Base-by-base conservation (phyloP, 2,113 vertebrate genomes). In the Oreamnos americanus region DNA sequence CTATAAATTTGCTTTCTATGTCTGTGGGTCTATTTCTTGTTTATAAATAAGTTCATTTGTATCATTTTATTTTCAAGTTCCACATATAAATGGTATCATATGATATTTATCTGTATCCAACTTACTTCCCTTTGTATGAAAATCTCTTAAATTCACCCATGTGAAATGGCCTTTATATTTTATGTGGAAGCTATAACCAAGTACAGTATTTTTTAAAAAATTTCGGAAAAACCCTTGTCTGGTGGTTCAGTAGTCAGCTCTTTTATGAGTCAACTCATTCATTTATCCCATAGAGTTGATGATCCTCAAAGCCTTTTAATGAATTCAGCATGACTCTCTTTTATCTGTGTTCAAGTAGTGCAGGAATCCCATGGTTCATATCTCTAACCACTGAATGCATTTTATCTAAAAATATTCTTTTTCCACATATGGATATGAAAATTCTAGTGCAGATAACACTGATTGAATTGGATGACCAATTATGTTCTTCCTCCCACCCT, bases 141-240 rank as follows among this genome's bases (percentile, higher is more conserved):
- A 53, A 82, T 82, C 79, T 82, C 47, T 21, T 23, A 53, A 21
- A 11, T 36, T 51, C 33, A 53, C 23, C 19, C 30, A 25, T 53
- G 49, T 82, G 33, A 53, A 53, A 82, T 81, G 49, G 49, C 49
- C 49, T 53, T 95, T 55, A 51, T 87, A 85, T 58, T 91, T 76
- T 76, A 84, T 25, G 33, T 62, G 5, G 28, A 3, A 49, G 53
- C 39, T 49, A 30, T 83, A 62, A 90, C 86, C 30, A 97, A 28
- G 3, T 78, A 45, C 14, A 78, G 45, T 92, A 86, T 55, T 84
- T 82, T 82, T 94, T 12, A 12, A 74, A 13, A 28, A 67, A 81
- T 33, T 57, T 88, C 28, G 91, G 30, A 57, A 87, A 64, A 58
- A 84, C 10, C 3, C 33, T 83, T 15, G 19, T 53, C 8, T 97